These are phyloP conservation scores for Agelastica alni DNA, from an alignment of 2,888 invertebrate species.

Conservation along the genomic window DNA sequence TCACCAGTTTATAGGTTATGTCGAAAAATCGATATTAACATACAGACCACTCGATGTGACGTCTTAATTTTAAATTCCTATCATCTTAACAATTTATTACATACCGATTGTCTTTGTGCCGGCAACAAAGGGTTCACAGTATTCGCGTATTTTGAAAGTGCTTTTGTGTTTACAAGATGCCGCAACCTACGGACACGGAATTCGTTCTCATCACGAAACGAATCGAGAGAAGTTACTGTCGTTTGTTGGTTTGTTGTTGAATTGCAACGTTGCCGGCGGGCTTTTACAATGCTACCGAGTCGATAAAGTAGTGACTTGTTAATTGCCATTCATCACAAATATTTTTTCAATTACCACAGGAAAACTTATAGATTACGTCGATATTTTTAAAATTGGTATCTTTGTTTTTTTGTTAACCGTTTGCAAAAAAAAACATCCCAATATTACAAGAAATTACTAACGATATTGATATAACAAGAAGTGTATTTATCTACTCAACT, in stretches of 20 bases:
- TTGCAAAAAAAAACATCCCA: no score
- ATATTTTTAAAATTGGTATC: no score
- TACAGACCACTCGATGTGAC: conserved; percentile 29
- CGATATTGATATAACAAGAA: no score
- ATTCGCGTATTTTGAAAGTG: conserved; percentile 26
- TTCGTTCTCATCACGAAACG: conserved; percentile 28
- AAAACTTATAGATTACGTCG: no score
- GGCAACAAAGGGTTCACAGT: conserved; percentile 23
- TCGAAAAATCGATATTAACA: conserved; percentile 44
- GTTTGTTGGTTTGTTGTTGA: conserved; percentile 41
- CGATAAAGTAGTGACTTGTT: conserved; percentile 37
- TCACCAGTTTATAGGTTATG: conserved; percentile 44
- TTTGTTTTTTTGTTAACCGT: no score
- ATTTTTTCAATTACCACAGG: no score
- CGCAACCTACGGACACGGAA: conserved; percentile 38
- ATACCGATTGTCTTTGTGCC: conserved; percentile 2
- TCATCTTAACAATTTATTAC: no score
- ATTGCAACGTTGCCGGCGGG: conserved; percentile 46
- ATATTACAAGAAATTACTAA: no score
- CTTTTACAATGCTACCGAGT: conserved; percentile 33
- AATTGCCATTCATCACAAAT: no score
- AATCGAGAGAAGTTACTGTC: conserved; percentile 41
- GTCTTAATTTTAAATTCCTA: no score
- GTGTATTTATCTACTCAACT: no score
- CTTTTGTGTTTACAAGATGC: conserved; percentile 44